phyloP scores from a whole-genome alignment of 2,888 invertebrate species.

The Plagiodera versicolora region DNA sequence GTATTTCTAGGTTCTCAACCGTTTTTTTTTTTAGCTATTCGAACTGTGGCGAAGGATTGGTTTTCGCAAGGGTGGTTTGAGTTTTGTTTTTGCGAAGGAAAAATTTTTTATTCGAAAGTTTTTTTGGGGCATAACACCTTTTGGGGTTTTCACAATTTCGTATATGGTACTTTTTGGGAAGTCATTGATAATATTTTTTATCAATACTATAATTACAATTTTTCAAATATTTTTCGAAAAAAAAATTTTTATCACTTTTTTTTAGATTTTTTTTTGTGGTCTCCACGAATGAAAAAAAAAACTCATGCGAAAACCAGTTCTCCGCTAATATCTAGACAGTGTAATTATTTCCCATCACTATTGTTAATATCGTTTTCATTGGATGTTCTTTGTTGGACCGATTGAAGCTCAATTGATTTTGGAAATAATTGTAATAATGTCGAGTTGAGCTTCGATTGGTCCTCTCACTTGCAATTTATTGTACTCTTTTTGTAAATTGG shows the following conservation, averaged over 20 bases:
- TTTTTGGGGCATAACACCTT: no score
- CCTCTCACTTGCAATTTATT: constrained; percentile 39
- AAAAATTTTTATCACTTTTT: no score
- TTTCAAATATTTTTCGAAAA: no score
- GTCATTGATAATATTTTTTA: no score
- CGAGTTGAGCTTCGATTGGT: constrained; percentile 15
- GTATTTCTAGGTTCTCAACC: constrained; percentile 50
- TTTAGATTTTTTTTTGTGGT: no score
- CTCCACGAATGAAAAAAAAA: no score
- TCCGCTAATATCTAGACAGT: constrained; percentile 10
- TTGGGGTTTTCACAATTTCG: no score
- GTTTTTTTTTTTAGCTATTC: constrained; percentile 22
- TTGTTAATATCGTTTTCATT: constrained; percentile 33
- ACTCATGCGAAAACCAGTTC: background rate
- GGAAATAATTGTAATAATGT: constrained; percentile 2
- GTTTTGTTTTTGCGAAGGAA: no score
- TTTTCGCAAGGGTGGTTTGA: no score
- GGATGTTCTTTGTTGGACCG: constrained; percentile 21
- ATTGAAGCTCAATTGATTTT: constrained; percentile 8
- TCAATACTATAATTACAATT: no score
- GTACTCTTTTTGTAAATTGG: constrained; percentile 62
- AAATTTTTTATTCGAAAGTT: no score
- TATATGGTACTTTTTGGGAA: no score
- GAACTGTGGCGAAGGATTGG: background rate
- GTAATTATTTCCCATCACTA: constrained; percentile 28